Evolutionary conservation across 2,113 vertebrate genomes (phyloP).

Genomic region (Erpornis zantholeuca): DNA sequence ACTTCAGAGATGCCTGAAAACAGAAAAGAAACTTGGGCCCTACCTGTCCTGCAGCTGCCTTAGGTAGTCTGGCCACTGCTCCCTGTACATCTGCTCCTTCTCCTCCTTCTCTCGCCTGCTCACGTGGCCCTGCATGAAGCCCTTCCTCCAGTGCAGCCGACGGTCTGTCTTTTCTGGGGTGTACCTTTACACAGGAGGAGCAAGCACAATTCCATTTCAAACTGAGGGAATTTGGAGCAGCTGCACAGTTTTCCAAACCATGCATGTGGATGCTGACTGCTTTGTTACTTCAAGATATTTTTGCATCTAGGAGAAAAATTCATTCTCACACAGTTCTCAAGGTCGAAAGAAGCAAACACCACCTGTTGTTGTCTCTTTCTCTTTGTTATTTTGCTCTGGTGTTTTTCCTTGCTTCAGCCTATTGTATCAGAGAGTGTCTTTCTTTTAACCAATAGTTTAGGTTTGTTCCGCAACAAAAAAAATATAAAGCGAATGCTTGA

Average conservation of each 20-base stretch:
- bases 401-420: too few relatives aligned
- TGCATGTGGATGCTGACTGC: too few relatives aligned
- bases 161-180: conserved; percentile 77
- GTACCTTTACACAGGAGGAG: conserved; percentile 71
- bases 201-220: not conserved
- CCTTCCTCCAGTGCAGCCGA: conserved; percentile 78
- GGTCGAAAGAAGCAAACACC: too few relatives aligned
- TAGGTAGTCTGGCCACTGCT: conserved; percentile 86
- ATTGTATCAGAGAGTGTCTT: too few relatives aligned
- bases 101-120: conserved; percentile 86
- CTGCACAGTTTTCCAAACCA: not conserved
- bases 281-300: too few relatives aligned
- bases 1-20: not conserved
- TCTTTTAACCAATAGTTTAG: too few relatives aligned
- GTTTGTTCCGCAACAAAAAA: too few relatives aligned
- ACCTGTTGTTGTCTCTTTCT: too few relatives aligned
- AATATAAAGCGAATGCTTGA: too few relatives aligned
- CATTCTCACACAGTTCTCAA: too few relatives aligned
- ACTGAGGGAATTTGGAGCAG: not conserved
- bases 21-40: not conserved
- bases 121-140: conserved; percentile 87
- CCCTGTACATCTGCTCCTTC: conserved; percentile 87
- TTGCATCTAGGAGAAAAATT: too few relatives aligned
- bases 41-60: conserved; percentile 81
- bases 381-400: too few relatives aligned